A percentile compares a stretch with the other conserved stretches of the same genome.
Conservation (phyloP, 1,140 invertebrate genomes). For the Idris sp. region DNA sequence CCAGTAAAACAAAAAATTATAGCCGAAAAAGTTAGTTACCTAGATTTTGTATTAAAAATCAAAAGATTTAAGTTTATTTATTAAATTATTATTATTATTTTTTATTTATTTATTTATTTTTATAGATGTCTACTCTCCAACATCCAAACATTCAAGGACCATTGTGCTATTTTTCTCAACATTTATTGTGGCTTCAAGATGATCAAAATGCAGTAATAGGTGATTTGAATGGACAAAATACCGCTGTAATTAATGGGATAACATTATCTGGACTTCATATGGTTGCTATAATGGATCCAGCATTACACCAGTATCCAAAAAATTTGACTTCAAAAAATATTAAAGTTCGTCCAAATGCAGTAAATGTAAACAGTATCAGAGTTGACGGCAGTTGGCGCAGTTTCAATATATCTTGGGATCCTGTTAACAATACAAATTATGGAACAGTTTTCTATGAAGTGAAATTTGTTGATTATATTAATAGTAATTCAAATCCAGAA, state of each 20-base stretch:
- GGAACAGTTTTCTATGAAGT: conserved; percentile 91
- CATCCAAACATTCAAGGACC: conserved; percentile 81
- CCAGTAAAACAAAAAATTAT: conserved; percentile 71
- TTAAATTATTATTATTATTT: conserved; percentile 5
- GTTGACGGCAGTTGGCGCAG: conserved; percentile 85
- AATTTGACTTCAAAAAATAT: conserved; percentile 75
- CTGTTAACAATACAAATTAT: conserved; percentile 85
- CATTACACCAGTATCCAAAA: conserved; percentile 80
- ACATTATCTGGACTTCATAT: conserved; percentile 82
- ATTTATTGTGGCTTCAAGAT: conserved; percentile 89
- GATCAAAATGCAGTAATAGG: conserved; percentile 86
- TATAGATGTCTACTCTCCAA: conserved; percentile 76
- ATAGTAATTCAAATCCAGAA: conserved; percentile 71
- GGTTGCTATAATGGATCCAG: conserved; percentile 85
- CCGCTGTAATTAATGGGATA: conserved; percentile 83
- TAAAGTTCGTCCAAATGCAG: conserved; percentile 84
- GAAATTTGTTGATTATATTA: conserved; percentile 80
- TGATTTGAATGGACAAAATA: conserved; percentile 86
- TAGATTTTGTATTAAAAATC: neutral
- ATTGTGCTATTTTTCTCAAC: conserved; percentile 87
- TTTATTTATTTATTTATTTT: conserved; percentile 17
- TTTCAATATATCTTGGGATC: conserved; percentile 90
- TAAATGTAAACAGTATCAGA: conserved; percentile 81
- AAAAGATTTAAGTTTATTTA: no score
- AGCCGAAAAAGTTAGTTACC: conserved; percentile 70